Evolutionary conservation across 2,888 invertebrate species (phyloP).

Genomic region (Anodontia alba): DNA sequence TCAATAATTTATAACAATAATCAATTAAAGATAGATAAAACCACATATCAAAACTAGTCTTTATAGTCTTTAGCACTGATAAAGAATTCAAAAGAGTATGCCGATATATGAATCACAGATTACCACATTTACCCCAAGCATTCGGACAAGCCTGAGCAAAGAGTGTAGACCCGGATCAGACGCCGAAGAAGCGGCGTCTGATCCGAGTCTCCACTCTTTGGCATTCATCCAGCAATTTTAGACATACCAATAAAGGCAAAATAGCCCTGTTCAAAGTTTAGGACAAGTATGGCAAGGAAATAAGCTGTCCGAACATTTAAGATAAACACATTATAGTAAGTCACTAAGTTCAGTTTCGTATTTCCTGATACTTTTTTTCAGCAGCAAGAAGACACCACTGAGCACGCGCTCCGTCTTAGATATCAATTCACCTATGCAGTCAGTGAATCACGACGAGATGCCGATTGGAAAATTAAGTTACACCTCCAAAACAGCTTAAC

Average conservation of each 20-base stretch:
- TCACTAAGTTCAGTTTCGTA: constrained; percentile 8
- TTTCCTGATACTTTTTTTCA: constrained; percentile 1
- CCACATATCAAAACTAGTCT: constrained; percentile 9
- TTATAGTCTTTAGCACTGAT: constrained; percentile 9
- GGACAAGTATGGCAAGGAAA: too few species aligned
- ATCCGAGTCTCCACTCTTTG: too few species aligned
- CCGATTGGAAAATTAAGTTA: constrained; percentile 61
- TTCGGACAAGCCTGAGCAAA: too few species aligned
- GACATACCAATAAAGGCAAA: too few species aligned
- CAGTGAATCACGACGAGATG: neutral
- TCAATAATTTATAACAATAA: constrained; percentile 15
- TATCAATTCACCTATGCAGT: constrained; percentile 13
- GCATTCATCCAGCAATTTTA: too few species aligned
- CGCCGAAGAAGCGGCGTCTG: too few species aligned
- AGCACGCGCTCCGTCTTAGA: constrained; percentile 12
- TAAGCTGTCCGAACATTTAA: too few species aligned
- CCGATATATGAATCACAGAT: constrained; percentile 6
- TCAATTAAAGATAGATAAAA: constrained; percentile 8
- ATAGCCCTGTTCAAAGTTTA: too few species aligned
- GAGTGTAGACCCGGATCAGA: too few species aligned
- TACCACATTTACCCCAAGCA: too few species aligned
- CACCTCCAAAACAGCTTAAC: constrained; percentile 29
- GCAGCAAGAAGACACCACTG: neutral
- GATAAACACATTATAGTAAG: too few species aligned
- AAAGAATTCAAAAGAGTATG: neutral